Evolutionary conservation across 2,797 vertebrate species (phyloP).

Genomic region (Diceros bicornis): DNA sequence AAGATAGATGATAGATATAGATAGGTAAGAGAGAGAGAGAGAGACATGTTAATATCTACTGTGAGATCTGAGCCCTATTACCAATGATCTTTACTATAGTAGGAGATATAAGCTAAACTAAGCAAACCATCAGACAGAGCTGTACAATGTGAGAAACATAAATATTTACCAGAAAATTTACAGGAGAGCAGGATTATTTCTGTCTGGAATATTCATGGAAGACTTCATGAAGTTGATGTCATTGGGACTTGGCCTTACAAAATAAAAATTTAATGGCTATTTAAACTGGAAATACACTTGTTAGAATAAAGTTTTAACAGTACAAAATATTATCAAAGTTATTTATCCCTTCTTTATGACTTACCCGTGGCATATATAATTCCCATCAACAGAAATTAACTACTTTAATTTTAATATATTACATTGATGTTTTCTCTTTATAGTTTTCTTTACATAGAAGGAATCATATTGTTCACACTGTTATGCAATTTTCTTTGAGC

Average conservation of each 20-base stretch:
- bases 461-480: background rate
- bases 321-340: background rate
- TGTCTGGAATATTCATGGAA: background rate
- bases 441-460: conserved; percentile 31
- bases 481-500: background rate
- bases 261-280: background rate
- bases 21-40: background rate
- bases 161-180: background rate
- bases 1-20: background rate
- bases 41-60: background rate
- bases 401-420: conserved; percentile 27
- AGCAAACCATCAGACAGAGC: background rate
- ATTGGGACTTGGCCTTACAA: background rate
- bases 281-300: background rate
- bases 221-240: background rate
- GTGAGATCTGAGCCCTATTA: background rate
- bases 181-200: background rate
- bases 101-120: background rate
- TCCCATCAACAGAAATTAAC: background rate
- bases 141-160: background rate
- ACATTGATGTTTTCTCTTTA: background rate
- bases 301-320: background rate
- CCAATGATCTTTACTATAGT: background rate
- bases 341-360: background rate
- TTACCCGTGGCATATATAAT: background rate